phyloP scores from a whole-genome alignment of 2,797 vertebrate species.

The Scleropages formosus region DNA sequence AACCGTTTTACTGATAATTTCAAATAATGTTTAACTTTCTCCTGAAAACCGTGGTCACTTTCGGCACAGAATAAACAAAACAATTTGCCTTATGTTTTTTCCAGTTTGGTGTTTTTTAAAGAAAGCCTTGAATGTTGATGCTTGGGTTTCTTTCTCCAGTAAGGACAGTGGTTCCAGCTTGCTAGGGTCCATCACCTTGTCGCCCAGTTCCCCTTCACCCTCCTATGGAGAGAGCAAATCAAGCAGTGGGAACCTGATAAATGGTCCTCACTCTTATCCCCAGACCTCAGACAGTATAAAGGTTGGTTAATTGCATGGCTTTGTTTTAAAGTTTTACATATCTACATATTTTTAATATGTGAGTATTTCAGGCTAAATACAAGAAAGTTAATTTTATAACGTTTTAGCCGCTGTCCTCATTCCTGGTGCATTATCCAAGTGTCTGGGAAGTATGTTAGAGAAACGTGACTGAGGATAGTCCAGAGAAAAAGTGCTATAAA shows the following conservation, averaged over 20 bases:
- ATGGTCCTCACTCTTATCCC: conserved; percentile 82
- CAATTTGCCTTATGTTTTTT: background rate
- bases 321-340: no score
- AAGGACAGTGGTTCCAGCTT: conserved; percentile 76
- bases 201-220: conserved; percentile 87
- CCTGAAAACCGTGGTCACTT: no score
- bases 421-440: no score
- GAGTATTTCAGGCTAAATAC: no score
- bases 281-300: conserved; percentile 78
- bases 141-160: conserved; percentile 46
- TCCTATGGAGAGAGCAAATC: conserved; percentile 85
- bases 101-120: background rate
- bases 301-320: conserved; percentile 59
- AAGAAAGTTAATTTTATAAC: no score
- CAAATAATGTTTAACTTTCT: no score
- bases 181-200: conserved; percentile 74
- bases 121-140: background rate
- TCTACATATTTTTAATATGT: no score
- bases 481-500: no score
- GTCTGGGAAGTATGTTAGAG: no score
- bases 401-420: no score
- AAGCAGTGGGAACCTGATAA: conserved; percentile 78
- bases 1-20: no score
- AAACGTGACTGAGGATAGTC: no score
- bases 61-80: background rate